These are phyloP conservation scores for Parasteatoda tepidariorum DNA, from an alignment of 1,140 invertebrate species.

Conservation along the genomic window DNA sequence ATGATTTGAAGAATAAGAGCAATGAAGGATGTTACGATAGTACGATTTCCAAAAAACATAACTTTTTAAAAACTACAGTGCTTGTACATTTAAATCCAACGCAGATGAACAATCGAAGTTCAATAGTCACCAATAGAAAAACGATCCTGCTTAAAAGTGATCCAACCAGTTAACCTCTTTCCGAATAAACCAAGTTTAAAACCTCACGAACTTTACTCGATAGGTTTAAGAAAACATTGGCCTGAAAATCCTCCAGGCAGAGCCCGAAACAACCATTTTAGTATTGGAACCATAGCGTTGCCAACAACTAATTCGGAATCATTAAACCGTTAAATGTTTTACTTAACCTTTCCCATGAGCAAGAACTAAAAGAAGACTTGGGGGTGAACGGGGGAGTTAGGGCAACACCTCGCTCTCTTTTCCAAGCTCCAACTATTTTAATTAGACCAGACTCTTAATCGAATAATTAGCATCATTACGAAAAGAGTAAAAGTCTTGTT, in stretches of 20 bases:
- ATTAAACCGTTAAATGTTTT: slow-evolving; percentile 57
- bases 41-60: no score
- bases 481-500: slow-evolving; percentile 26
- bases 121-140: background rate
- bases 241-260: slow-evolving; percentile 5
- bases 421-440: slow-evolving; percentile 27
- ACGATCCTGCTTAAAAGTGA: background rate
- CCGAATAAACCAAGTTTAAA: slow-evolving; percentile 47
- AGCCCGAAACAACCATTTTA: slow-evolving; percentile 18
- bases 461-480: slow-evolving; percentile 54
- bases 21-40: no score
- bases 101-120: no score
- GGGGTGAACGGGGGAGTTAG: background rate
- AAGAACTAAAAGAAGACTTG: background rate
- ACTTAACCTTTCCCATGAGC: slow-evolving; percentile 36
- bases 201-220: background rate
- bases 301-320: slow-evolving; percentile 56
- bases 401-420: slow-evolving; percentile 25
- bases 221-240: slow-evolving; percentile 41
- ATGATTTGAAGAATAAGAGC: no score
- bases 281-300: slow-evolving; percentile 38
- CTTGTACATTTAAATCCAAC: no score
- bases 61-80: no score
- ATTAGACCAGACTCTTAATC: slow-evolving; percentile 56
- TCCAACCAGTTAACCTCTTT: background rate